A percentile compares a stretch with the other conserved stretches of the same genome.
Conservation (phyloP, 2,113 vertebrate species). For the Pelmatolapia mariae region DNA sequence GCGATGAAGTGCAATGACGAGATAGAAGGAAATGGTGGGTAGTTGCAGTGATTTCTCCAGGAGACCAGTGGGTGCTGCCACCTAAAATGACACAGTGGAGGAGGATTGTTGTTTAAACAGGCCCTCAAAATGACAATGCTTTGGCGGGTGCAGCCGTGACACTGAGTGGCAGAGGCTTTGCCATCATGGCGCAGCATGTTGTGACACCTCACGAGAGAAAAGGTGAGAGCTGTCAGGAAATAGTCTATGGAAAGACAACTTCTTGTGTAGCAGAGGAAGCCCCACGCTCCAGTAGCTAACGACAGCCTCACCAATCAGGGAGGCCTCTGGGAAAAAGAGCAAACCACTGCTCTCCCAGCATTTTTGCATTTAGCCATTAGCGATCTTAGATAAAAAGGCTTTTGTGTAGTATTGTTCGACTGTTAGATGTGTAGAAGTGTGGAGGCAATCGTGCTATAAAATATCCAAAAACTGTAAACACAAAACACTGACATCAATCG, state of each 20-base stretch:
- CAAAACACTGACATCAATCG: not conserved
- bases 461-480: not conserved
- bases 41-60: not conserved
- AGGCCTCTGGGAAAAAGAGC: slow-evolving; percentile 10
- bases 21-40: not conserved
- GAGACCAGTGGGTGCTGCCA: not conserved
- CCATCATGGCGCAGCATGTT: not conserved
- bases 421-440: not conserved
- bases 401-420: not conserved
- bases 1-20: not conserved
- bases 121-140: slow-evolving; percentile 31
- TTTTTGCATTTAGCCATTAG: not conserved
- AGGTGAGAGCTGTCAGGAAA: slow-evolving; percentile 37
- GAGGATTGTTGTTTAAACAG: slow-evolving; percentile 22
- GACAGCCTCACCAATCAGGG: slow-evolving; percentile 59
- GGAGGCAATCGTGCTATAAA: not conserved
- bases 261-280: not conserved
- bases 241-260: slow-evolving; percentile 8
- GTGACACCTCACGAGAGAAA: not conserved
- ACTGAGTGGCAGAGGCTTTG: not conserved
- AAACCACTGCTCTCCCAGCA: not conserved
- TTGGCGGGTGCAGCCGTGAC: not conserved
- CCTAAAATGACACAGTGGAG: slow-evolving; percentile 16
- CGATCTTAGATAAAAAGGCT: not conserved
- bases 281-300: slow-evolving; percentile 31